Conservation (phyloP, 2,888 invertebrate species). For the Tupiocoris notatus region DNA sequence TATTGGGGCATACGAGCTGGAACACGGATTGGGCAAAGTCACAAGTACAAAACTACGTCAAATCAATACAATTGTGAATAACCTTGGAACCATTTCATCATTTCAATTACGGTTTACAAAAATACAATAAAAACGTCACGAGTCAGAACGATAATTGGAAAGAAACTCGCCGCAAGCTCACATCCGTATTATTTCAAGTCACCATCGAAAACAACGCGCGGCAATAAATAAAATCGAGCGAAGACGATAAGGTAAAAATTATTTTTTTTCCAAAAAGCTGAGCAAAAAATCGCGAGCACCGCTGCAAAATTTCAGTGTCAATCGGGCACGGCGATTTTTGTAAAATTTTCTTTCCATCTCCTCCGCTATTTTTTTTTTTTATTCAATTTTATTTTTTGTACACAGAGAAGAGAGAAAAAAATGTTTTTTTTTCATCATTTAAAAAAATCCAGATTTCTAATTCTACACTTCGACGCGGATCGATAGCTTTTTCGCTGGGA, state of each 20-base stretch:
- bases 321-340: too few relatives aligned
- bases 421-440: background rate
- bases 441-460: background rate
- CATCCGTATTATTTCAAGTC: background rate
- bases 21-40: too few relatives aligned
- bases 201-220: background rate
- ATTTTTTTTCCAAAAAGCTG: background rate
- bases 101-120: too few relatives aligned
- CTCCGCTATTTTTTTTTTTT: background rate
- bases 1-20: too few relatives aligned
- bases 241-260: background rate
- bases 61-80: too few relatives aligned
- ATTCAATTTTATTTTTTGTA: background rate
- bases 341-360: background rate
- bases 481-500: conserved; percentile 21
- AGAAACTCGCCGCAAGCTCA: background rate
- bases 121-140: background rate
- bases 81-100: too few relatives aligned
- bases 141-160: background rate
- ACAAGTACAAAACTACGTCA: too few relatives aligned
- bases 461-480: background rate
- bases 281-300: too few relatives aligned
- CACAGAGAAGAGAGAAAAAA: too few relatives aligned
- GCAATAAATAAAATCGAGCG: background rate
- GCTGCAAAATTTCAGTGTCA: too few relatives aligned